Evolutionary conservation across 2,797 vertebrate species (phyloP), one percentile per base, ranked within the genome.

Genomic region (Tangara arthus): DNA sequence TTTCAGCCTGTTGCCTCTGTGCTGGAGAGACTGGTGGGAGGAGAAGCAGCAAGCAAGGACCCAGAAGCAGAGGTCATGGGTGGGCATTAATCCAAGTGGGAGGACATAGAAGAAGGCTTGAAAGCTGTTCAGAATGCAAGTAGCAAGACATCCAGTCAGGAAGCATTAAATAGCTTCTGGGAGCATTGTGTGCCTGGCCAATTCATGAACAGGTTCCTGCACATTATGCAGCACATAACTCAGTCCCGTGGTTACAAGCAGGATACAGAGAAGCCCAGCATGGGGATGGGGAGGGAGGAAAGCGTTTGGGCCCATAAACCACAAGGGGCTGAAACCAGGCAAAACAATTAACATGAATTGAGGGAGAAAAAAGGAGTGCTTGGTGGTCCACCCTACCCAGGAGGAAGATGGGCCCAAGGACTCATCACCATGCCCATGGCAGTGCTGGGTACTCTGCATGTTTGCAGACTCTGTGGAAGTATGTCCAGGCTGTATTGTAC

Each of bases 401-500:
- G 32, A 81, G 18, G 15, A 68, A 16, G 30, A 32, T 73, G 46
- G 13, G 11, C 16, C 46, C 20, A 35, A 63, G 26, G 50, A 75
- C 15, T 42, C 9, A 3, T 37, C 15, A 6, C 30, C 15, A 5
- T 27, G 35, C 16, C 13, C 0, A 0, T n/a, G 52, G 34, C 69
- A 77, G 34, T 80, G 64, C 35, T 0, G 0, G 32, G 14, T 8
- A 41, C 16, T 16, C 46, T 71, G 49, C 32, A 3, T 24, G 21
- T 72, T 53, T 53, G 34, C 41, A 75, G 78, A 26, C 8, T 12
- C 15, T 1, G 1, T 15, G 13, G 11, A 70, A 41, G 9, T 63
- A 52, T 3, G 2, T 61, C 37, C 20, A 60, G 56, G 19, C 46
- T 61, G 34, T 50, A 21, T 18, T 41, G 35, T 32, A 69, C 30